Evolutionary conservation across 2,113 vertebrate species (phyloP).

Genomic region (Cairina moschata): DNA sequence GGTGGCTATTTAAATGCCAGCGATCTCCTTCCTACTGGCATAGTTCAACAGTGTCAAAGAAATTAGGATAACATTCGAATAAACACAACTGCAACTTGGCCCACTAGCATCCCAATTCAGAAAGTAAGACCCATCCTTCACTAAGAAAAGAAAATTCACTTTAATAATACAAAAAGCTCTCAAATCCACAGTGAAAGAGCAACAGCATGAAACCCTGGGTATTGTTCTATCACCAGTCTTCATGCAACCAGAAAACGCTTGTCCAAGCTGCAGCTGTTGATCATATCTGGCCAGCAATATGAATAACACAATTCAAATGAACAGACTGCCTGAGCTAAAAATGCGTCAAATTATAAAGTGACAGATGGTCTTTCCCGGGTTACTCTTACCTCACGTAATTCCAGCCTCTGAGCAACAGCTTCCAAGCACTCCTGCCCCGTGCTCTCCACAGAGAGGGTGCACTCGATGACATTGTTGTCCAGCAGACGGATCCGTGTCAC

Average conservation of each 20-base stretch:
- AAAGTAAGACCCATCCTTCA: not conserved
- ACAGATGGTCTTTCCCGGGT: not conserved
- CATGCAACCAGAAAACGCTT: not conserved
- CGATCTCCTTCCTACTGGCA: not conserved
- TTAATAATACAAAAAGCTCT: not conserved
- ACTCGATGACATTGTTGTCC: slow-evolving; percentile 92
- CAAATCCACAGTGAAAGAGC: not conserved
- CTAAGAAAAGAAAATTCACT: not conserved
- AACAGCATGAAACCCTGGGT: not conserved
- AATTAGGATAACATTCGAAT: not conserved
- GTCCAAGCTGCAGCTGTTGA: slow-evolving; percentile 3
- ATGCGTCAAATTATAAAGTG: not conserved
- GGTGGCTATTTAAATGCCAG: not conserved
- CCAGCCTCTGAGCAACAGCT: slow-evolving; percentile 93
- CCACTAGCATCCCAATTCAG: not conserved
- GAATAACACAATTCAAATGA: not conserved
- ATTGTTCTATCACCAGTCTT: not conserved
- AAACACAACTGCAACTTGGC: not conserved
- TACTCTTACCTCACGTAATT: slow-evolving; percentile 89
- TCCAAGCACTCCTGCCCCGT: slow-evolving; percentile 97
- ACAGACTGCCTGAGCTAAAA: not conserved
- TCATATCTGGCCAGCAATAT: not conserved
- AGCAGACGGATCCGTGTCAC: slow-evolving; percentile 93
- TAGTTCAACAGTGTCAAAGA: not conserved
- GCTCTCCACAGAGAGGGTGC: slow-evolving; percentile 94